Base-by-base conservation (phyloP, 1,140 invertebrate species). In the Aricia agestis region DNA sequence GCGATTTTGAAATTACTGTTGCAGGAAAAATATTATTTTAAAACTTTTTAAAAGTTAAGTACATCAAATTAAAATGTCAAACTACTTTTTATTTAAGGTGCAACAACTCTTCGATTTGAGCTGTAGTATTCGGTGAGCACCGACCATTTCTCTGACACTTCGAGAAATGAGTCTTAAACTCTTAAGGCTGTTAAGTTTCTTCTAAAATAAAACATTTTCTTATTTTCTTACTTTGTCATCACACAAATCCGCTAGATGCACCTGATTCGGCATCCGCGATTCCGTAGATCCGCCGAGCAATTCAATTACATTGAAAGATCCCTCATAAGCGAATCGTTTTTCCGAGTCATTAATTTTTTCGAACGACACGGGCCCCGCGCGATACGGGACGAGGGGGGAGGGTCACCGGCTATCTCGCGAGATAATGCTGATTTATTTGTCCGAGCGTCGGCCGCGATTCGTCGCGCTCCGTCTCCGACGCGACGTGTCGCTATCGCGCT, bases 321-420 rank as follows among this genome's bases (percentile, higher is more conserved):
- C 87, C 89, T 90, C 89, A 91, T 91, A 91, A 90, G 87, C 86
- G 87, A 89, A 89, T 89, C 87, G 86, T 91, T 91, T 90, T 91
- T 91, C 89, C 89, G 86, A 84, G 87, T 87, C 89, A 91, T 91
- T 90, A 90, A 91, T 89, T 90, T 91, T 91, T 91, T 89, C 82
- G 82, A 90, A 91, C 87, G 89, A 89, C 87, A 89, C 85, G 83
- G 85, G 81, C 83, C 77, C 78, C 76, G 83, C 82, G 84, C 82
- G 89, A 89, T 89, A 89, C 78, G 83, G 84, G 85, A 80, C 84
- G 9, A 5, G 9, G 85, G 81, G 88, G 89, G 89, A 83, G 85
- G 84, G 85, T 84, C 83, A 78, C 82, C 82, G 89, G 86, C 86
- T 91, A 91, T 91, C 89, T 91, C 85, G 81, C 81, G 81, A 90